Base-by-base conservation (phyloP, 2,113 vertebrate genomes). In the Xiphophorus maculatus region DNA sequence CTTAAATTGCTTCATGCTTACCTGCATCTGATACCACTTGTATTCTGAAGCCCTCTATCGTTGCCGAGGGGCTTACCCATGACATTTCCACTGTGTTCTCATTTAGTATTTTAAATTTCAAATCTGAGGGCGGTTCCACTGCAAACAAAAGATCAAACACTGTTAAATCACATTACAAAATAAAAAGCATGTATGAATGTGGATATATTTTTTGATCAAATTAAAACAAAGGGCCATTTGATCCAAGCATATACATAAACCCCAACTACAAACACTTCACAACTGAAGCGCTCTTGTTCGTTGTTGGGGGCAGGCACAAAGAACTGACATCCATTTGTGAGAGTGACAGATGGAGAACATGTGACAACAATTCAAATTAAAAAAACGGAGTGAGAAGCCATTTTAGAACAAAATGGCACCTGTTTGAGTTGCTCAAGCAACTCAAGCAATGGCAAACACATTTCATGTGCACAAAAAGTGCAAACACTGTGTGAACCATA, bases 51-150 rank as follows among this genome's bases (percentile, higher is more conserved):
- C 97, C 97, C 83, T 95, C 91, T 95, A 98, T 97, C 75, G 48
- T 90, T 89, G 95, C 92, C 27, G 87, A 90, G 88, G 98, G 97
- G 74, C 88, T 96, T 84, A 79, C 92, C 98, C 98, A 99, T 93
- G 96, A 95, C 98, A 99, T 99, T 93, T 96, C 95, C 95, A 99
- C 98, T 92, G 97, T 97, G 93, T 95, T 96, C 91, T 99, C 97
- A 97, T 98, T 97, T 96, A 98, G 92, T 96, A 99, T 99, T 96
- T 97, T 97, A 96, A 98, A 99, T 95, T 97, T 98, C 95, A 99
- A 97, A 90, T 98, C 93, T 95, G 97, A 96, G 61, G 98, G 97
- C 81, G 98, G 96, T 62, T 98, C 96, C 96, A 99, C 98, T 99
- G 96, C 80, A 96, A 98, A 93, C 25, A 82, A 89, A 79, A 90